Evolutionary conservation across 1,140 invertebrate genomes (phyloP), one percentile per base, ranked within the genome.

Genomic region (Protaetia brevitarsis): DNA sequence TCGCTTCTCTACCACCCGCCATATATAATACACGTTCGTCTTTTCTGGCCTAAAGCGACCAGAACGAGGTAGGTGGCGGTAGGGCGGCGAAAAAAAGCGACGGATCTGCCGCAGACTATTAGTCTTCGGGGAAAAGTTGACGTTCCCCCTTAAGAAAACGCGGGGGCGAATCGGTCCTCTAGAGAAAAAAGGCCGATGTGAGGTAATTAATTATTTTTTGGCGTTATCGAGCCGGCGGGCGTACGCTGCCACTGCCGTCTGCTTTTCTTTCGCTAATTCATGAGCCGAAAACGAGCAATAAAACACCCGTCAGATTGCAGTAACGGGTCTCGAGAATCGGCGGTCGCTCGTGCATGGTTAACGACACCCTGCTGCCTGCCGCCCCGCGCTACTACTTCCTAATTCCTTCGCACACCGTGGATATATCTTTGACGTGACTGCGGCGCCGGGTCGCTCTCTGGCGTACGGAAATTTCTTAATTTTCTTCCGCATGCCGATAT

Each of bases 141-240:
- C 41, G 41, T 51, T 51, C 41, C 19, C 41, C 41, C 41, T 26
- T 51, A 51, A 51, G 41, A 51, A 51, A 51, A 10, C 19, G 41
- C 10, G 5, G 10, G 11, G 34, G 34, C 3, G 34, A 11, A 37
- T 3, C 5, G 41, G 41, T 23, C 19, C 26, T 34, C 31, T 23
- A n/a, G n/a, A 51, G 41, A 51, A 51, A 51, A 51, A 51, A 51
- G 41, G 19, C 41, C 41, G 41, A 51, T 51, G 19, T 11, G 19
- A 71, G 73, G 76, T 77, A 77, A 78, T 78, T 78, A 78, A 78
- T 78, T 78, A 78, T 78, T 77, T 77, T 72, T 77, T 75, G 76
- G 77, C 76, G 70, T 76, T 77, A 77, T 77, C 76, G 76, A 77
- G 69, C 74, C 66, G 45, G 27, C 21, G 19, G 21, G 4, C 16